Base-by-base conservation (phyloP, 1,140 invertebrate genomes). In the Papilio polytes region DNA sequence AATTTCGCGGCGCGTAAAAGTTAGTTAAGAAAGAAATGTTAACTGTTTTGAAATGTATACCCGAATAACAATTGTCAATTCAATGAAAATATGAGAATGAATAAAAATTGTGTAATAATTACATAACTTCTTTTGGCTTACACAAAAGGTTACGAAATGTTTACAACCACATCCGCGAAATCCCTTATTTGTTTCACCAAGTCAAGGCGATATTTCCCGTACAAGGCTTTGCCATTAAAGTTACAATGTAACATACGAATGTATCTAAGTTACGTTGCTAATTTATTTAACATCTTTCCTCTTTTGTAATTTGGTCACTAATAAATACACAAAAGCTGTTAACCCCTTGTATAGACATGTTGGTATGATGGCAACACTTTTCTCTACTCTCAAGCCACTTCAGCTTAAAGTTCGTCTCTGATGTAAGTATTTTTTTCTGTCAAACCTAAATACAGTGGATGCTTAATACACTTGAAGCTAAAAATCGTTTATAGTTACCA, bases 141-240 rank as follows among this genome's bases (percentile, higher is more conserved):
- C 22, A 66, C 10, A 31, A 66, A 66, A 66, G 22, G 59, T 26
- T 66, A 66, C 59, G 31, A 66, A n/a, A 53, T 31, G 13, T 31
- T 31, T 26, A 66, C 22, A 26, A 13, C 22, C 20, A 66, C 22
- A 66, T 26, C 59, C 22, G 9, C 9, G 10, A 26, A 66, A 31
- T 13, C 15, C 59, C 22, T 66, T 66, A 31, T 20, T 66, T 66
- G 59, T 66, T 66, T 66, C 22, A 66, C 59, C 59, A 66, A 66
- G 59, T 26, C 59, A 26, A 66, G 59, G 10, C 59, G 59, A 18
- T 31, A 66, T 66, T 66, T 66, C 59, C 59, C 56, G 56, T 66
- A 66, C 59, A 66, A 66, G 59, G 59, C 31, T 66, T 66, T 3
- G 15, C 59, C 22, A 66, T 66, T 66, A 66, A 66, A 26, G 22